Base-by-base conservation (phyloP, 2,888 invertebrate genomes). In the Lepetodrilus schrolli region DNA sequence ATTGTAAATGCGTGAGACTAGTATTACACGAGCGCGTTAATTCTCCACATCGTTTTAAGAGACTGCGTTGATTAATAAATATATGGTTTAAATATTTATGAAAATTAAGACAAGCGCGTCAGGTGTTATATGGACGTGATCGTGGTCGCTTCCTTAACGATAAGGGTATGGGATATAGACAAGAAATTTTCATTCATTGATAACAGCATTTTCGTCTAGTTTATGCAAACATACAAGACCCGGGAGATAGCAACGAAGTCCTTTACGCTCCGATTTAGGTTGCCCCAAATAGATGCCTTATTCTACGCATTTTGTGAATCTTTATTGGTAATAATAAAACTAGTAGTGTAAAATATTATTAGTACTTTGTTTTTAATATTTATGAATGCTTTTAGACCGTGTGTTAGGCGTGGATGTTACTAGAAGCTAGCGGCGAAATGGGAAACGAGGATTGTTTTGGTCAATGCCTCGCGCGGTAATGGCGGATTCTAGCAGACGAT, bases 401-500 rank as follows among this genome's bases (percentile, higher is more conserved):
- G 7, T 48, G 4, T 48, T 48, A 21, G 21, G 3, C 48, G 48
- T 17, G 20, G 21, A 48, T 20, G 21, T 48, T 48, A 21, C 21
- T 48, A 13, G 58, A 58, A 58, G 58, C 58, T 26, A 17, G 26
- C 30, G 58, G 30, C 30, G 34, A 51, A 58, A 58, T 58, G 26
- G 30, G 58, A 58, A 58, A 58, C 34, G 26, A 34, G 26, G 17
- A 30, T 58, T 58, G 58, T 58, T 58, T 58, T 58, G 58, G 58
- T 58, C 58, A 58, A 58, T 58, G 58, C 34, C 58, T 58, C 58
- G 58, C 17, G 26, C 58, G n/a, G 34, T 10, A 26, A 68, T 68
- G 68, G 68, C 68, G 68, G 68, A n/a, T 30, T 43, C 47, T 68
- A 68, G 68, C 68, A 68, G 68, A 68, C 68, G 68, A 68, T 47